Evolutionary conservation across 2,888 invertebrate genomes (phyloP).

Genomic region (Idaea aversata): DNA sequence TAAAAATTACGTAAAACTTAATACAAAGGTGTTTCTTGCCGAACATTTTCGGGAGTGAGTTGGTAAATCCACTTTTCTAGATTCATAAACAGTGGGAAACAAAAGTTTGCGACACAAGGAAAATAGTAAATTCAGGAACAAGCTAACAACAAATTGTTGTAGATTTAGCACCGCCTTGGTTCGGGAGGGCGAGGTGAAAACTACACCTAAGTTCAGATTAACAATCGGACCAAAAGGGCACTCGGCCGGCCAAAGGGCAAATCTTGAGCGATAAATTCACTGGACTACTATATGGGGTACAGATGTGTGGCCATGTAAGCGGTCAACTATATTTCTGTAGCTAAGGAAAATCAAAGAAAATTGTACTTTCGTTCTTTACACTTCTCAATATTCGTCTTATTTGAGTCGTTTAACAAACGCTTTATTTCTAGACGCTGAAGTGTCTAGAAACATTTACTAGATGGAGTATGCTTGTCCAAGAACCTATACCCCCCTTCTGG

Average conservation of each 20-base stretch:
- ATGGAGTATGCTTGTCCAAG: too few relatives aligned
- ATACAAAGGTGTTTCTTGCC: conserved; percentile 5
- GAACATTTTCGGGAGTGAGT: conserved; percentile 19
- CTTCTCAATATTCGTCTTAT: too few relatives aligned
- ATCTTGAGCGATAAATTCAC: conserved; percentile 47
- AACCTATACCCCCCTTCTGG: too few relatives aligned
- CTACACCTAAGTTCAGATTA: conserved; percentile 73
- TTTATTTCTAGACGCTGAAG: too few relatives aligned
- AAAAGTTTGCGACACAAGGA: conserved; percentile 16
- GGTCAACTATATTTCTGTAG: not conserved
- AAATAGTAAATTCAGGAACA: conserved; percentile 35
- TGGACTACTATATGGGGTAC: conserved; percentile 23
- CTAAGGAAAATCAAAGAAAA: not conserved
- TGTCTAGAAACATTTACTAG: too few relatives aligned
- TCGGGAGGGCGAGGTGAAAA: conserved; percentile 64
- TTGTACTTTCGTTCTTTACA: not conserved
- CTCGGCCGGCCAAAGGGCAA: conserved; percentile 48
- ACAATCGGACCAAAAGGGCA: conserved; percentile 60
- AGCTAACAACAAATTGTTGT: conserved; percentile 39
- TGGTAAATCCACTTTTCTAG: not conserved
- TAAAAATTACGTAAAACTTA: not conserved
- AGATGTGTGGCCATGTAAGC: not conserved
- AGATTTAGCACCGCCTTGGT: conserved; percentile 54
- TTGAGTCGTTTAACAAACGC: too few relatives aligned
- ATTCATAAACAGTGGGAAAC: conserved; percentile 15